These are phyloP conservation scores for Hipposideros armiger DNA, from an alignment of 2,113 vertebrate genomes.

Conservation along the genomic window DNA sequence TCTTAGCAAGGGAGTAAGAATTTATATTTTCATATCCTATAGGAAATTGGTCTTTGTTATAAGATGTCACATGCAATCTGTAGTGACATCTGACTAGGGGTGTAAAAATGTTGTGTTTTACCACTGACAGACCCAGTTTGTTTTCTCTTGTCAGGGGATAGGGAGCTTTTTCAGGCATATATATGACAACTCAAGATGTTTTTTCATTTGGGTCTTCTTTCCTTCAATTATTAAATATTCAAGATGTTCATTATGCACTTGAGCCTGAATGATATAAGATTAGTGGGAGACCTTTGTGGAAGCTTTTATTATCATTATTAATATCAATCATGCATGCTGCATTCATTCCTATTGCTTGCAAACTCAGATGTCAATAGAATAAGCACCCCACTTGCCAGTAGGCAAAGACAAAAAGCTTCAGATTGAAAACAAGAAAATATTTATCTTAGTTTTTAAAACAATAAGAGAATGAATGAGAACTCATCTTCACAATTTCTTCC, in stretches of 20 bases:
- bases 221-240: constrained; percentile 88
- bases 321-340: constrained; percentile 83
- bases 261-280: constrained; percentile 85
- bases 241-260: constrained; percentile 83
- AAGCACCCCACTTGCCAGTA: constrained; percentile 44
- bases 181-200: constrained; percentile 74
- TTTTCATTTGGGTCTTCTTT: constrained; percentile 82
- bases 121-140: constrained; percentile 52
- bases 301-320: constrained; percentile 84
- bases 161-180: constrained; percentile 56
- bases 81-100: constrained; percentile 84
- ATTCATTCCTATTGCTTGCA: constrained; percentile 78
- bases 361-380: constrained; percentile 84
- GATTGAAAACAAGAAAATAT: neutral
- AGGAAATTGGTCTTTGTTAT: constrained; percentile 76
- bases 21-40: constrained; percentile 77
- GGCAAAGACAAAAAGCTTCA: neutral
- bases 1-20: constrained; percentile 72
- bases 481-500: neutral
- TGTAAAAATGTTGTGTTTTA: constrained; percentile 81
- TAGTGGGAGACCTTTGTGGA: constrained; percentile 80
- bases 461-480: neutral
- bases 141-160: constrained; percentile 49
- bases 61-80: constrained; percentile 77
- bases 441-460: constrained; percentile 39